Evolutionary conservation across 2,888 invertebrate genomes (phyloP).

Genomic region (Ophion ellenae): DNA sequence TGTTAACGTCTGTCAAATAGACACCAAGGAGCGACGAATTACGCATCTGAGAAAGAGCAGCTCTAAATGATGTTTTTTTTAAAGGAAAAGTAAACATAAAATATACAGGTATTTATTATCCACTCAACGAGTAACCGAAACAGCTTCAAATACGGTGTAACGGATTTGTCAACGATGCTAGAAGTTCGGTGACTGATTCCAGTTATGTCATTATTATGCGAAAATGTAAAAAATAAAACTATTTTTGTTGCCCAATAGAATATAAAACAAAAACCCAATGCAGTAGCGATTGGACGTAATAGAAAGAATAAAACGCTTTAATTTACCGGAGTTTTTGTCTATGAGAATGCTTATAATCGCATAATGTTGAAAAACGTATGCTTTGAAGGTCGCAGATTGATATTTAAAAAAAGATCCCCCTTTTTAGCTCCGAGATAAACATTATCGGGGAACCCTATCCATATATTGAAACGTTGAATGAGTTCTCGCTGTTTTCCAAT

Average conservation of each 20-base stretch:
- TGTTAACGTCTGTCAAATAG: slow-evolving; percentile 63
- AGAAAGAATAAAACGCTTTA: neutral
- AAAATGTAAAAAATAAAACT: neutral
- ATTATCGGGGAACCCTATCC: neutral
- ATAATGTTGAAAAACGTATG: too few species aligned
- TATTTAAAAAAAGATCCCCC: neutral
- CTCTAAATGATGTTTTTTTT: neutral
- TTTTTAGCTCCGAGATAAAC: neutral
- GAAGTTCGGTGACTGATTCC: too few species aligned
- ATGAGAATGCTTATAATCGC: neutral
- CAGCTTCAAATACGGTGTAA: too few species aligned
- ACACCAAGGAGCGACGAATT: neutral
- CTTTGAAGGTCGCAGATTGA: neutral
- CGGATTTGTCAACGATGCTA: too few species aligned
- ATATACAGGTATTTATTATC: too few species aligned
- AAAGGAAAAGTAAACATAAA: neutral
- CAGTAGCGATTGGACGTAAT: neutral
- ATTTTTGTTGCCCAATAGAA: neutral
- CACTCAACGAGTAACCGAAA: too few species aligned
- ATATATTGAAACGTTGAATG: too few species aligned
- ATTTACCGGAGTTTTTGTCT: neutral
- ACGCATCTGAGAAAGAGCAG: neutral
- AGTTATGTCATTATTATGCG: neutral
- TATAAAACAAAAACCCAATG: neutral
- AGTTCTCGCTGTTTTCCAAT: too few species aligned